phyloP scores from a whole-genome alignment of 1,140 invertebrate genomes.

The Ceratina japonica region DNA sequence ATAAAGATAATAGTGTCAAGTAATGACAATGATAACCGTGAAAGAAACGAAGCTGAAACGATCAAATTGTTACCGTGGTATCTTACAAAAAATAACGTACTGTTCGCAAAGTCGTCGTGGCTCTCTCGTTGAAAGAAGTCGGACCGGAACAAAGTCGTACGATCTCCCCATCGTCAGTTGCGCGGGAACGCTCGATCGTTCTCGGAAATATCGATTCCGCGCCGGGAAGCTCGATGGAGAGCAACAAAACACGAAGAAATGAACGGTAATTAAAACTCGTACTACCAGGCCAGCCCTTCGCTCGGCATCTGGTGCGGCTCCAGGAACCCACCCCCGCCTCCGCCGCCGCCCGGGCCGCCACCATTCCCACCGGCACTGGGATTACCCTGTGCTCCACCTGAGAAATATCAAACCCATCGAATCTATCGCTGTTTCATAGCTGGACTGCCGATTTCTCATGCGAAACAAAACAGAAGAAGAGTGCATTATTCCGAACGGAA shows the following conservation, averaged over 20 bases:
- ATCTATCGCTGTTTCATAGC: constrained; percentile 30
- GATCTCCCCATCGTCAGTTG: constrained; percentile 4
- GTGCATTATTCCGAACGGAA: no score
- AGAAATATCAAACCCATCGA: constrained; percentile 59
- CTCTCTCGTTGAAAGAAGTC: not conserved
- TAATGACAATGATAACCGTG: constrained; percentile 61
- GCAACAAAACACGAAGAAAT: constrained; percentile 57
- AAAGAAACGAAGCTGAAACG: constrained; percentile 44
- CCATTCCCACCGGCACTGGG: constrained; percentile 75
- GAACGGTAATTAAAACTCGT: constrained; percentile 73
- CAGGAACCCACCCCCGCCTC: constrained; percentile 82
- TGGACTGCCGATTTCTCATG: no score
- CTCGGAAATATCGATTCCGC: not conserved
- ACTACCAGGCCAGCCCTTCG: constrained; percentile 87
- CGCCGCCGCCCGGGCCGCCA: constrained; percentile 76
- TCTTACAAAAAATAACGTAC: constrained; percentile 53
- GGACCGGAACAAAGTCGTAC: constrained; percentile 16
- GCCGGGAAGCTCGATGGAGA: constrained; percentile 13
- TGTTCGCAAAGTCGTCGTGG: constrained; percentile 13
- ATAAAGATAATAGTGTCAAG: constrained; percentile 63
- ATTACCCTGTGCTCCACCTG: constrained; percentile 78
- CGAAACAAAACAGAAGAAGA: not conserved
- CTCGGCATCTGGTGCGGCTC: constrained; percentile 86
- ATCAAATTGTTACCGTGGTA: constrained; percentile 43
- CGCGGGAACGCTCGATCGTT: constrained; percentile 23